Evolutionary conservation across 1,140 invertebrate genomes (phyloP), one percentile per base, ranked within the genome.

Genomic region (Drosophila neocordata): DNA sequence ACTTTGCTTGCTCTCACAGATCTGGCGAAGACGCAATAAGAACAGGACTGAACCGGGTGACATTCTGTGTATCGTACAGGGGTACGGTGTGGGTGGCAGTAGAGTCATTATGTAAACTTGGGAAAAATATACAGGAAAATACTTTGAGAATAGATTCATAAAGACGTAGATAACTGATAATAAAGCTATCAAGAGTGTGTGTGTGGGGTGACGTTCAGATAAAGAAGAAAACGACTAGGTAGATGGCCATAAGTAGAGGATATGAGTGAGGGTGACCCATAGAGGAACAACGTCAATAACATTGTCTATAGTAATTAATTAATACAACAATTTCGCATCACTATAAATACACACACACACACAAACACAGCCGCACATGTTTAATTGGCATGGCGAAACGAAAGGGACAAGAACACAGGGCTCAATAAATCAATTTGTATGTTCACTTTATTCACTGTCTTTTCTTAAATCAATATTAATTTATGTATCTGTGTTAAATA

Each of bases 371-470:
- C 52, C 51, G 66, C 20, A 63, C 64, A 59, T 73, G 65, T 65
- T 69, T 70, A 64, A 67, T 65, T 87, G 66, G 35, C 22, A 53
- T 57, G 56, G 55, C 66, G 61, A 84, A 66, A 56, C 31, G 61
- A 15, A 71, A 62, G 68, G 65, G 52, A 75, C 65, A 41, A 57
- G 48, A 67, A 68, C 58, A 48, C 11, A 48, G 41, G 41, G 37
- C 37, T 65, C 61, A 74, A 67, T 53, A 74, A 76, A 80, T 69
- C 62, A 74, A 81, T 64, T 76, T 31, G 24, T 57, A 57, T 48
- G 31, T 51, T 27, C 41, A 64, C 35, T 48, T 44, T 48, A 18
- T 53, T 35, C 8, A 63, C 56, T 51, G 74, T 31, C 13, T 60
- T 18, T 15, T 35, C 13, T 24, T 34, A 56, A 56, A 48, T 48